These are phyloP conservation scores for Podilymbus podiceps DNA, from an alignment of 2,113 vertebrate genomes.

Conservation along the genomic window DNA sequence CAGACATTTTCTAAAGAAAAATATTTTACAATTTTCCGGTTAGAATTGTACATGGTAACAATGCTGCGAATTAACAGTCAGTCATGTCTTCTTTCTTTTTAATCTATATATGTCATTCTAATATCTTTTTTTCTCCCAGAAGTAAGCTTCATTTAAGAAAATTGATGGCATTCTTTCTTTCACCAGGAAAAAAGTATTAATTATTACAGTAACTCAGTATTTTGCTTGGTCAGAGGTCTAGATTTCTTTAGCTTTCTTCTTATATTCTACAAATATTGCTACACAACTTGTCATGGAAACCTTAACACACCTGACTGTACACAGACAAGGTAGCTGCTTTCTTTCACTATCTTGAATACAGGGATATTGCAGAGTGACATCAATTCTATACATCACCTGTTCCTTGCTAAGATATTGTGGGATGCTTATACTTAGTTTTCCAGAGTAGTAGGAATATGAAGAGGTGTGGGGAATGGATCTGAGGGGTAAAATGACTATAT, in stretches of 20 bases:
- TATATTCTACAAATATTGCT: neutral
- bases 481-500: neutral
- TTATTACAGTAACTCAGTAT: neutral
- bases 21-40: neutral
- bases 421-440: neutral
- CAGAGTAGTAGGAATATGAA: neutral
- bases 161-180: neutral
- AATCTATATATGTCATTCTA: neutral
- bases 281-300: neutral
- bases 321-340: neutral
- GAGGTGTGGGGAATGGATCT: neutral
- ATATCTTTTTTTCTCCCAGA: neutral
- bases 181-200: neutral
- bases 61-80: neutral
- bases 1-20: neutral
- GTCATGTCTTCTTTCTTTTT: neutral
- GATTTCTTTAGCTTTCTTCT: neutral
- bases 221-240: neutral
- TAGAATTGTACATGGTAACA: neutral
- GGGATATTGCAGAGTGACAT: neutral
- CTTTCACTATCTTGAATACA: neutral
- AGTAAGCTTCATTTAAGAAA: neutral
- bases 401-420: accelerated
- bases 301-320: neutral
- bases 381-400: neutral